phyloP scores from a whole-genome alignment of 2,888 invertebrate species.

The Microplitis manilae region DNA sequence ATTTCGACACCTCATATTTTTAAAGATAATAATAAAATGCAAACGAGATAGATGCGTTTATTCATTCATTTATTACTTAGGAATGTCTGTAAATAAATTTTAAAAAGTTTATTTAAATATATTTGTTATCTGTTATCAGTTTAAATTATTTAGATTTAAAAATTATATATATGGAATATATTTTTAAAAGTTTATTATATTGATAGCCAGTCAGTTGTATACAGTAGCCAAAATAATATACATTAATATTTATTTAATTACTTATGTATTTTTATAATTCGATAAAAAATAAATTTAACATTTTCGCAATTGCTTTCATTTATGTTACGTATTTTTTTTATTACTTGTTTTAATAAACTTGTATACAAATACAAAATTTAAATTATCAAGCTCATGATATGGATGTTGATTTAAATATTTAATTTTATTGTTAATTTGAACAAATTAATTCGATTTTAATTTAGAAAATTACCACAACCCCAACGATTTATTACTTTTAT shows the following conservation, averaged over 20 bases:
- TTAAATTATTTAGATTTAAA: background rate
- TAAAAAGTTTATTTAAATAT: background rate
- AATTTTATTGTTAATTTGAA: slow-evolving; percentile 9
- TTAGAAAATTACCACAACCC: slow-evolving; percentile 54
- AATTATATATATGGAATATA: background rate
- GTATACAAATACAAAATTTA: slow-evolving; percentile 47
- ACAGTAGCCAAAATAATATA: background rate
- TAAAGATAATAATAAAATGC: background rate
- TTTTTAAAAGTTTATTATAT: background rate
- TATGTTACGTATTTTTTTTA: slow-evolving; percentile 28
- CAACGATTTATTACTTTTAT: slow-evolving; percentile 46
- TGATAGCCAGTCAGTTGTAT: background rate
- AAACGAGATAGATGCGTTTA: background rate
- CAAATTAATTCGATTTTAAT: background rate
- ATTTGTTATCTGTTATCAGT: background rate
- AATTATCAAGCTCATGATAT: slow-evolving; percentile 46
- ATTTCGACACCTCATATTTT: background rate
- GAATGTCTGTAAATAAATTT: background rate
- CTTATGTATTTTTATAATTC: slow-evolving; percentile 6
- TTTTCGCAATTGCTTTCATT: slow-evolving; percentile 30
- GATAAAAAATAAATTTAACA: slow-evolving; percentile 7
- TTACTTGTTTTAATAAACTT: slow-evolving; percentile 42
- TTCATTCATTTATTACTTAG: background rate
- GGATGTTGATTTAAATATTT: slow-evolving; percentile 36
- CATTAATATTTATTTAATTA: background rate